phyloP scores from a whole-genome alignment of 2,888 invertebrate species.

The Acronicta alni region DNA sequence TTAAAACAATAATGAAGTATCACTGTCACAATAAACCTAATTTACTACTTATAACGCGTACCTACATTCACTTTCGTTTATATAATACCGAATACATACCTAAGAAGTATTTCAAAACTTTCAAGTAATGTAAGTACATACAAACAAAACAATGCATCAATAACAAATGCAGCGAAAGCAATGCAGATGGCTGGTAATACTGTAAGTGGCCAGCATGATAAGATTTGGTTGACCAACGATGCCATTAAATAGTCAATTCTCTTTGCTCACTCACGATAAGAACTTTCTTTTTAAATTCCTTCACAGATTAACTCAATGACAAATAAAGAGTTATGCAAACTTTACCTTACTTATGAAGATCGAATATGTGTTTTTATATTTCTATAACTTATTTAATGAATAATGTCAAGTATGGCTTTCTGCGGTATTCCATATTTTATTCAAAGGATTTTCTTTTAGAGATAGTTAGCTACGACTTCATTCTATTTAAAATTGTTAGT shows the following conservation, averaged over 20 bases:
- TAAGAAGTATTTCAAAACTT: background rate
- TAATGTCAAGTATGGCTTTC: no score
- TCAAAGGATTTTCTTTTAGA: no score
- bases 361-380: no score
- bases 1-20: no score
- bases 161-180: conserved; percentile 23
- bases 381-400: no score
- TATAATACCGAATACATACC: background rate
- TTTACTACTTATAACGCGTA: no score
- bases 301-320: conserved; percentile 39
- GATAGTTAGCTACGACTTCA: no score
- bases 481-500: no score
- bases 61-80: background rate
- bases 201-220: conserved; percentile 39
- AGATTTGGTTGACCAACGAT: conserved; percentile 42
- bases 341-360: conserved; percentile 27
- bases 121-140: conserved; percentile 8
- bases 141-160: conserved; percentile 1
- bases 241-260: conserved; percentile 54
- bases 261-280: conserved; percentile 42
- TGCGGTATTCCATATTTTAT: no score
- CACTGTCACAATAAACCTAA: no score
- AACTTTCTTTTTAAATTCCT: conserved; percentile 50
- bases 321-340: conserved; percentile 49
- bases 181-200: conserved; percentile 28